Conservation (phyloP, 2,888 invertebrate species). For the Synanthedon myopaeformis region DNA sequence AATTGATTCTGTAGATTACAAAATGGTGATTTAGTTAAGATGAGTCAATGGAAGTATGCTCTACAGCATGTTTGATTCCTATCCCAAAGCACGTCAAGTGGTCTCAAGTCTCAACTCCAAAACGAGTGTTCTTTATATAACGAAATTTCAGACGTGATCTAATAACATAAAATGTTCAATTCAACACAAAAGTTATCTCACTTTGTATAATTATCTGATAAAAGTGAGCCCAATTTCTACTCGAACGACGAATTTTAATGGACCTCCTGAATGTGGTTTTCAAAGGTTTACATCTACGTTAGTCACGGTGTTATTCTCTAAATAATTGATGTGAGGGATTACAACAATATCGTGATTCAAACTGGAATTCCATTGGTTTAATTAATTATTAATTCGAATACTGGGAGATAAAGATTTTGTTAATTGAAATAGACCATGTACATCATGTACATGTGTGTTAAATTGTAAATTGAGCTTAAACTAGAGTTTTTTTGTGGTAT, state of each 20-base stretch:
- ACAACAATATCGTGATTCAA: conserved; percentile 33
- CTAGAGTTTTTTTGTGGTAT: conserved; percentile 10
- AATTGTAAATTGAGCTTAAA: too few relatives aligned
- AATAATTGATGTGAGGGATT: conserved; percentile 48
- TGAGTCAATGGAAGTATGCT: too few relatives aligned
- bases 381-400: conserved; percentile 45
- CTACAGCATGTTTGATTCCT: too few relatives aligned
- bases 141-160: too few relatives aligned
- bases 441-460: conserved; percentile 2
- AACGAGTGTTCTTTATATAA: too few relatives aligned
- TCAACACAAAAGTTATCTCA: too few relatives aligned
- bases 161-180: too few relatives aligned
- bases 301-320: conserved; percentile 33
- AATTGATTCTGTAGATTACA: too few relatives aligned
- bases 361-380: conserved; percentile 39
- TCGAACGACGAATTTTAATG: conserved; percentile 38
- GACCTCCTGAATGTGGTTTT: conserved; percentile 17
- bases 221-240: conserved; percentile 18
- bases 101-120: too few relatives aligned
- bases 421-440: conserved; percentile 38
- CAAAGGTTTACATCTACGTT: conserved; percentile 18
- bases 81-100: too few relatives aligned
- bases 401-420: conserved; percentile 39
- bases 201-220: conserved; percentile 56
- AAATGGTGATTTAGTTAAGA: too few relatives aligned